Percentiles rank a stretch among this genome's conserved stretches.
phyloP scores from a whole-genome alignment of 2,797 vertebrate species.

The Adrianichthys oophorus region DNA sequence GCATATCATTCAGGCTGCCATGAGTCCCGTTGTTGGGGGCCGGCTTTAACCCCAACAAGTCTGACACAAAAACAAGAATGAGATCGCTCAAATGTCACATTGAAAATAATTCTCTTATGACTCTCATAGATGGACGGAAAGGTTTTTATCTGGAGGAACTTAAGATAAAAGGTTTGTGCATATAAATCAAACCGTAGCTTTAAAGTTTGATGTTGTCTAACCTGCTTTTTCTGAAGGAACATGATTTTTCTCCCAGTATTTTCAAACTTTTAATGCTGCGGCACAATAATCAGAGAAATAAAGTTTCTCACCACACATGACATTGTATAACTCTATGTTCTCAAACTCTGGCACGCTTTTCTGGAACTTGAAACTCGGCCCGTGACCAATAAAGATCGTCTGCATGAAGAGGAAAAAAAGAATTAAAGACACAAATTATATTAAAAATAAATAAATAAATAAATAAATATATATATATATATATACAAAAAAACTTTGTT shows the following conservation, averaged over 20 bases:
- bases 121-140: not conserved
- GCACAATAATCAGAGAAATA: not conserved
- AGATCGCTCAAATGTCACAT: not conserved
- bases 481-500: no score
- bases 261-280: no score
- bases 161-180: no score
- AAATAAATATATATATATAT: no score
- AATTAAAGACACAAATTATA: not conserved
- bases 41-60: slow-evolving; percentile 89
- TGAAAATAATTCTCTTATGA: not conserved
- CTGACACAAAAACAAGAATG: slow-evolving; percentile 59
- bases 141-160: not conserved
- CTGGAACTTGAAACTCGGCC: slow-evolving; percentile 92
- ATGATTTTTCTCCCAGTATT: not conserved
- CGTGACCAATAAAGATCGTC: slow-evolving; percentile 96
- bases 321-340: slow-evolving; percentile 97
- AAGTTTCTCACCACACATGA: slow-evolving; percentile 93
- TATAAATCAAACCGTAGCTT: no score
- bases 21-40: slow-evolving; percentile 96
- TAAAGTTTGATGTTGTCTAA: no score
- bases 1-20: slow-evolving; percentile 90
- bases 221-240: not conserved
- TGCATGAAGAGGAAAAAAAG: slow-evolving; percentile 41
- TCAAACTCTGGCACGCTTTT: slow-evolving; percentile 92
- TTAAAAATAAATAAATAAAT: no score